Conservation (phyloP, 2,888 invertebrate species). For the Hypercompe scribonia region DNA sequence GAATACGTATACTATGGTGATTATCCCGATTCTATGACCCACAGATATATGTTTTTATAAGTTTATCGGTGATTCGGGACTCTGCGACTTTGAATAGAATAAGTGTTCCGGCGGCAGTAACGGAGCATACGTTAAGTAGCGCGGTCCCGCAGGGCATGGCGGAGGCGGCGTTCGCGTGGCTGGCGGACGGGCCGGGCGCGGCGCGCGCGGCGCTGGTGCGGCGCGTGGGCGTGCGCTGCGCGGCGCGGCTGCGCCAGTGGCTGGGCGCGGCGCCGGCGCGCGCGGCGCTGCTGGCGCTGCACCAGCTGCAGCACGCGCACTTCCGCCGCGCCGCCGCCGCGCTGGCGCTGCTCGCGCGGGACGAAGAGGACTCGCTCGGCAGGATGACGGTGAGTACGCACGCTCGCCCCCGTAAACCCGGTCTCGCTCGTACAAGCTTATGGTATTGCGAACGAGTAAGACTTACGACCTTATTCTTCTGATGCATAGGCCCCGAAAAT, state of each 20-base stretch:
- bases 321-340: conserved; percentile 43
- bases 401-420: too few species aligned
- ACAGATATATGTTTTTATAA: too few species aligned
- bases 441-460: too few species aligned
- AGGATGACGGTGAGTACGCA: conserved; percentile 87
- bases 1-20: too few species aligned
- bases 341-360: conserved; percentile 79
- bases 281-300: conserved; percentile 52
- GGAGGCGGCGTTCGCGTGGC: conserved; percentile 65
- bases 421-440: too few species aligned
- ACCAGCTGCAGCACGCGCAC: conserved; percentile 42
- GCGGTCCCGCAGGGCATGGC: conserved; percentile 75
- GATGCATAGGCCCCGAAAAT: too few species aligned
- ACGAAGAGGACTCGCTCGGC: conserved; percentile 89
- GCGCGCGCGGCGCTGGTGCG: conserved; percentile 35
- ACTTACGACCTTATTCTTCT: too few species aligned
- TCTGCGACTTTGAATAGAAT: too few species aligned
- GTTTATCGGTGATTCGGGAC: too few species aligned
- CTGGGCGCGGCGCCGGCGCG: conserved; percentile 38
- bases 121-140: too few species aligned
- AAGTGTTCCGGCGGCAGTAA: too few species aligned
- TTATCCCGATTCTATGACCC: too few species aligned
- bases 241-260: conserved; percentile 37
- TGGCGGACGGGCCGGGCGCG: conserved; percentile 43
- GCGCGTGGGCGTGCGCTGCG: conserved; percentile 40